phyloP scores from a whole-genome alignment of 2,113 vertebrate species.

The Engystomops pustulosus region DNA sequence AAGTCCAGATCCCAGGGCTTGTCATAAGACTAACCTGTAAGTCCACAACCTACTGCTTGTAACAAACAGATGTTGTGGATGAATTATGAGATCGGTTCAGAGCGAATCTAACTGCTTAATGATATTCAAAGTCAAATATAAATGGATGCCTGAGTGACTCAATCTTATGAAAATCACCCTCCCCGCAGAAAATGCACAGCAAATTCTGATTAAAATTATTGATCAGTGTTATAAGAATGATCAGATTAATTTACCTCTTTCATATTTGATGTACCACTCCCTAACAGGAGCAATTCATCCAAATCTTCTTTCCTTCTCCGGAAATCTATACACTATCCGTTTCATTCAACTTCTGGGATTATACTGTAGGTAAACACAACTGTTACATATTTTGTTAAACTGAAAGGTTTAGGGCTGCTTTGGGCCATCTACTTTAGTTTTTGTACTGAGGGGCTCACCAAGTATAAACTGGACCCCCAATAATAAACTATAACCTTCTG shows the following conservation, averaged over 20 bases:
- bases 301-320: neutral
- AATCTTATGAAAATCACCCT: slow-evolving; percentile 10
- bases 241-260: slow-evolving; percentile 43
- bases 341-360: neutral
- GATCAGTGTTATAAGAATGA: slow-evolving; percentile 50
- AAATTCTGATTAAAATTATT: slow-evolving; percentile 57
- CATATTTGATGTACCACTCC: neutral
- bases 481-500: too few relatives aligned
- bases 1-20: too few relatives aligned
- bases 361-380: neutral
- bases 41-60: too few relatives aligned
- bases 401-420: too few relatives aligned
- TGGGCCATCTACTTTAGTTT: too few relatives aligned
- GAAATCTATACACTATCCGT: neutral
- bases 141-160: slow-evolving; percentile 15
- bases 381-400: too few relatives aligned
- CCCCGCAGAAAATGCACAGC: slow-evolving; percentile 1
- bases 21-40: too few relatives aligned
- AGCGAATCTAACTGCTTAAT: neutral
- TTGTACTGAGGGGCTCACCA: too few relatives aligned
- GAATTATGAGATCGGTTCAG: neutral
- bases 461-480: too few relatives aligned
- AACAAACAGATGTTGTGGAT: too few relatives aligned
- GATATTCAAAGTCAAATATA: slow-evolving; percentile 29
- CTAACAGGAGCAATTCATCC: neutral